These are phyloP conservation scores for Axea sp. DNA, from an alignment of 2,888 invertebrate species.

Conservation along the genomic window DNA sequence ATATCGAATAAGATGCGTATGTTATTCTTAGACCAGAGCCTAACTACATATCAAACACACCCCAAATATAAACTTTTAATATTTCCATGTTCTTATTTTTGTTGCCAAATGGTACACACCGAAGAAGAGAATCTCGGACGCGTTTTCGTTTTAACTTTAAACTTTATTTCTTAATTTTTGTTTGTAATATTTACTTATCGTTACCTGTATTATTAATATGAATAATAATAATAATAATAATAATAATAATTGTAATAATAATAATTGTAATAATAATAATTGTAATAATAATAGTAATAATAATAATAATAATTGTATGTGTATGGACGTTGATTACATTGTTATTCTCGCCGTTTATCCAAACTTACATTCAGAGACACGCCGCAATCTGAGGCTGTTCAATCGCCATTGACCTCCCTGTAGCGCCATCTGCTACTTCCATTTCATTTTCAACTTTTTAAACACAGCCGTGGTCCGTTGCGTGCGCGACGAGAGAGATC, in stretches of 20 bases:
- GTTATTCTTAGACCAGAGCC: slow-evolving; percentile 55
- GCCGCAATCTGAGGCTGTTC: slow-evolving; percentile 7
- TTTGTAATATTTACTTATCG: slow-evolving; percentile 18
- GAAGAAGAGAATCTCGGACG: slow-evolving; percentile 53
- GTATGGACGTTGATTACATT: slow-evolving; percentile 59
- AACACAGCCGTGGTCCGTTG: slow-evolving; percentile 21
- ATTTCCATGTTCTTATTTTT: slow-evolving; percentile 26
- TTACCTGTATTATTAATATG: slow-evolving; percentile 37
- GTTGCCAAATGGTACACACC: slow-evolving; percentile 71
- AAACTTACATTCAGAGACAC: slow-evolving; percentile 44
- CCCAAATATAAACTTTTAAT: slow-evolving; percentile 72
- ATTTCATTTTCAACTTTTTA: not conserved
- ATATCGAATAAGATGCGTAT: slow-evolving; percentile 62
- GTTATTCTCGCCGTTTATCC: slow-evolving; percentile 55
- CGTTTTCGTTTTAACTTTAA: slow-evolving; percentile 11
- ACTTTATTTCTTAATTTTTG: slow-evolving; percentile 7
- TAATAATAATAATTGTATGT: slow-evolving; percentile 20
- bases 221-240: slow-evolving; percentile 34
- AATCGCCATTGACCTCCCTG: slow-evolving; percentile 7
- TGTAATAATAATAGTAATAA: slow-evolving; percentile 24
- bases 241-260: slow-evolving; percentile 12
- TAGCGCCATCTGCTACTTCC: slow-evolving; percentile 12
- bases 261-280: slow-evolving; percentile 34
- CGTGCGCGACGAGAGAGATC: not conserved
- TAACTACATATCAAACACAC: slow-evolving; percentile 72